Percentiles rank a stretch among this genome's conserved stretches.
phyloP scores from a whole-genome alignment of 2,888 invertebrate species.

The Aphodius granarius region DNA sequence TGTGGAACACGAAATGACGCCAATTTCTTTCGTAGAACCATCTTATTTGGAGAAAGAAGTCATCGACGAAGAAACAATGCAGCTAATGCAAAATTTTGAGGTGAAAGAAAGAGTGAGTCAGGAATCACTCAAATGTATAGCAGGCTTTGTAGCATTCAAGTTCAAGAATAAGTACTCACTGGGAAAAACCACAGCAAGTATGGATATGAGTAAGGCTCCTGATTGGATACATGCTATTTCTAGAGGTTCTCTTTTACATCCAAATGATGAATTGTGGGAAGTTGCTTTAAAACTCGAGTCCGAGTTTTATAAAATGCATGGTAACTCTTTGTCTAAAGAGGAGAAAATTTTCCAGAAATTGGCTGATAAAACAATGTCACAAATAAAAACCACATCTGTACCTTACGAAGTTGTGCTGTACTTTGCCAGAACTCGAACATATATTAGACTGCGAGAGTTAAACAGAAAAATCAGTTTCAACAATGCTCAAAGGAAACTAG shows the following conservation, averaged over 20 bases:
- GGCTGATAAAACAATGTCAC: conserved; percentile 18
- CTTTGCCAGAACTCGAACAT: neutral
- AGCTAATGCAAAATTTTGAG: conserved; percentile 22
- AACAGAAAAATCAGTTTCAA: neutral
- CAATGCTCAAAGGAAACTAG: neutral
- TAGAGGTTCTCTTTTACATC: conserved; percentile 24
- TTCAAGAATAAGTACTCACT: conserved; percentile 27
- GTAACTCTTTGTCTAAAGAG: conserved; percentile 23
- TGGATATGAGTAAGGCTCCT: conserved; percentile 22
- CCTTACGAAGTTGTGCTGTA: neutral
- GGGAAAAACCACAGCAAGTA: conserved; percentile 19
- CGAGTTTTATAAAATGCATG: conserved; percentile 17
- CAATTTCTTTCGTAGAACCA: conserved; percentile 24
- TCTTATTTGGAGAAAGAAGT: conserved; percentile 20
- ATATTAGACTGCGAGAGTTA: neutral
- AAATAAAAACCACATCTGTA: neutral
- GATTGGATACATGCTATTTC: conserved; percentile 30
- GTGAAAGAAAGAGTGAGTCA: conserved; percentile 24
- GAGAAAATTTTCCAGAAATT: conserved; percentile 26
- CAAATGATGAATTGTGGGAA: conserved; percentile 25
- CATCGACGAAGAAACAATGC: conserved; percentile 22
- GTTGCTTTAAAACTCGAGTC: conserved; percentile 11
- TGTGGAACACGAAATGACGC: conserved; percentile 17
- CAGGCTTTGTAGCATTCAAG: conserved; percentile 27
- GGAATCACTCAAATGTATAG: conserved; percentile 30